Base-by-base conservation (phyloP, 2,888 invertebrate genomes). In the Geotrupes spiniger region DNA sequence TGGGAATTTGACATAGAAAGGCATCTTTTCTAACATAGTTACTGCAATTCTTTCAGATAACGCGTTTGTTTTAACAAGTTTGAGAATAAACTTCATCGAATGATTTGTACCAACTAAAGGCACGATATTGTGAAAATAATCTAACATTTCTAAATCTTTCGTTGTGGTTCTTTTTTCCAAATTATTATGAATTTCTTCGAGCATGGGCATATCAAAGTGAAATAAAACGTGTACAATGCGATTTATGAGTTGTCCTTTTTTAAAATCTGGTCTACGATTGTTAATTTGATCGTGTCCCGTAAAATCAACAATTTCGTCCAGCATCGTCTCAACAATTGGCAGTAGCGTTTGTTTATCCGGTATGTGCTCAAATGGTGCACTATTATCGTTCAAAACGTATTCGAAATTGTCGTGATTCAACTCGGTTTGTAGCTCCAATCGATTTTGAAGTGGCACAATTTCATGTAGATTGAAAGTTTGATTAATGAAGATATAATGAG, bases 31-130 rank as follows among this genome's bases (percentile, higher is more conserved):
- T 9, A 78, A 56, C 58, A 77, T 65, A 8, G 62, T 37, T 2
- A 69, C 49, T 1, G 73, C 71, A 1, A 62, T 51, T 10, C 51
- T 27, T 5, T 66, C 65, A 4, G 66, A 56, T 1, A 76, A 57
- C 46, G 66, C 62, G 14, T 66, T 60, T 4, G 65, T 55, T 10
- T 63, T 63, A 1, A 78, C 63, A 3, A 74, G 53, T 42, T 74
- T 66, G 43, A 66, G 62, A 6, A 72, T 69, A 38, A 76, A 72
- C 14, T 68, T 55, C 25, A 68, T 66, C 0, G 74, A 66, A 2
- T 72, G 71, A 28, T 64, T 57, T 3, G 76, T 76, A 9, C 78
- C 78, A 14, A 76, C 68, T 49, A 73, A 64, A 1, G 78, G 75
- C n/a, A 78, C 49, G 42, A 76, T 60, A 46, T 72, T 65, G 42